Conservation (phyloP, 2,797 vertebrate species). For the Phataginus tetradactyla region DNA sequence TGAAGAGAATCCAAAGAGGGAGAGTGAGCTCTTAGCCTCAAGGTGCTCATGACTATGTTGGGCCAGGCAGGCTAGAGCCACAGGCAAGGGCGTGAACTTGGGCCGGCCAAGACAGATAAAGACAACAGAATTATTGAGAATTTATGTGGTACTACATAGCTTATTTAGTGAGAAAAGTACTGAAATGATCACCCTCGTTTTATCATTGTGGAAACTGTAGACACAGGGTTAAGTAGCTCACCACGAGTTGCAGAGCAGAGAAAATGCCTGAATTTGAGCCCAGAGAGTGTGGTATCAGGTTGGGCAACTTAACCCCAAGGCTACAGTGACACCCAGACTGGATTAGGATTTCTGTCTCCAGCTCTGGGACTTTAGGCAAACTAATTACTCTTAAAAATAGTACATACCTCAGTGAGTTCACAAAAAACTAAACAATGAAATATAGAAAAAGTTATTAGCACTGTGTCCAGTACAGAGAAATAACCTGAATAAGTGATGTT, state of each 20-base stretch:
- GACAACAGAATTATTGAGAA: not conserved
- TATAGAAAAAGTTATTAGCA: not conserved
- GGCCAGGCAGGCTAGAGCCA: not conserved
- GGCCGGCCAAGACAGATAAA: not conserved
- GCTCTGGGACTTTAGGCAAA: not conserved
- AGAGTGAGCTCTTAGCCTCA: not conserved
- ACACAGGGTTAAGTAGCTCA: not conserved
- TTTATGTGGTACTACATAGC: not conserved
- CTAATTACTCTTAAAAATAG: not conserved
- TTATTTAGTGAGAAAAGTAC: not conserved
- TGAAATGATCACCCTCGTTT: not conserved
- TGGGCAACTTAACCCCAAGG: not conserved
- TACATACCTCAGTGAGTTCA: not conserved
- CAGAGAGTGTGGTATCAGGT: not conserved
- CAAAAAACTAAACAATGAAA: not conserved
- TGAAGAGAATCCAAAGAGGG: not conserved
- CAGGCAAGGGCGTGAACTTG: not conserved
- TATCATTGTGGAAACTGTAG: not conserved
- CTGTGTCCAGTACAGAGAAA: not conserved
- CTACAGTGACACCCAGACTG: not conserved
- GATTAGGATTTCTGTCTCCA: not conserved
- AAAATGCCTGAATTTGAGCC: not conserved
- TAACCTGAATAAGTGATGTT: not conserved
- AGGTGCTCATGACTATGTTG: not conserved
- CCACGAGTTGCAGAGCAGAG: not conserved